Evolutionary conservation across 2,797 vertebrate genomes (phyloP), one percentile per base, ranked within the genome.

Genomic region (Esox lucius): DNA sequence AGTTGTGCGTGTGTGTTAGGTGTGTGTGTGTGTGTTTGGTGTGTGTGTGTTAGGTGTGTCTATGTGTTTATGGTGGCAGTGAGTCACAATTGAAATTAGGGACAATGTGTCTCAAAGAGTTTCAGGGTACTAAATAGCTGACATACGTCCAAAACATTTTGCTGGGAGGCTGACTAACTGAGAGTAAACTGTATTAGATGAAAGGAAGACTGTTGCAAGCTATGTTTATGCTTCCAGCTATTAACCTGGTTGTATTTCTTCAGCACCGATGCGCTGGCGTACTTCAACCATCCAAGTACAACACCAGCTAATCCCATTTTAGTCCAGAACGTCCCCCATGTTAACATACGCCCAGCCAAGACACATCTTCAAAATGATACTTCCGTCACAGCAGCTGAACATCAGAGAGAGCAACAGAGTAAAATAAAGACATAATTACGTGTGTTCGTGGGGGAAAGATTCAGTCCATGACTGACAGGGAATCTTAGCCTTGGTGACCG

Each of bases 371-470:
- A 67, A 68, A 67, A 39, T 61, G 56, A 13, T 67, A 56, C 35
- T 56, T 68, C 49, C 48, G 7, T 22, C 46, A 61, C 16, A 39
- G n/a, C n/a, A 24, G 73, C 75, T 73, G 68, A 64, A 49, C 49
- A 35, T 33, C 35, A 62, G 31, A 65, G 24, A 16, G 2, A 31
- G 3, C 42, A 59, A 26, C 13, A 17, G 2, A 46, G 22, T 49
- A 4, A 75, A 59, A 76, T 39, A 26, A 0, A 73, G 61, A 71
- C 22, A 33, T 11, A n/a, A 22, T 28, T 19, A 98, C 97, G 94
- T 97, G 93, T 99, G 98, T 75, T 99, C 97, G 26, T 98, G 97
- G 80, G 98, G 97, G 86, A 95, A 95, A 88, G 96, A 97, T 81
- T 97, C 97, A 85, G 93, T 95, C 98, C 97, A 99, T 7, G 96